A percentile compares a stretch with the other conserved stretches of the same genome.
Conservation (phyloP, 1,140 invertebrate species). For the Carposina sasakii region DNA sequence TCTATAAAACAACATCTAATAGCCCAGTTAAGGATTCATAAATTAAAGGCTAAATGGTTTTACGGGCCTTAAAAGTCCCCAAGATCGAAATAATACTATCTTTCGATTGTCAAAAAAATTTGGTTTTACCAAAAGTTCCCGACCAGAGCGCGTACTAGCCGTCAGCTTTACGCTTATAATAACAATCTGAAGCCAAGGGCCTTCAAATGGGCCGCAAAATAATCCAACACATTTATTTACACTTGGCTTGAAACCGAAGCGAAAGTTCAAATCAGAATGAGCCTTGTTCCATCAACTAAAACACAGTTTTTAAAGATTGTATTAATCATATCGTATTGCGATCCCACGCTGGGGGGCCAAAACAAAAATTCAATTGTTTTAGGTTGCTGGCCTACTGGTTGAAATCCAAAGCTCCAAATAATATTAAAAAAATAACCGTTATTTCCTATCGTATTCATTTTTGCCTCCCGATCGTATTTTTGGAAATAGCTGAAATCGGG, state of each 20-base stretch:
- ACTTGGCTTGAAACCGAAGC: conserved; percentile 36
- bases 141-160: no score
- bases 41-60: conserved; percentile 36
- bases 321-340: conserved; percentile 27
- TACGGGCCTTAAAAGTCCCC: conserved; percentile 32
- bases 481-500: conserved; percentile 24
- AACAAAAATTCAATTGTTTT: conserved; percentile 39
- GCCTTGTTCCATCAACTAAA: conserved; percentile 31
- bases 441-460: conserved; percentile 32
- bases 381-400: conserved; percentile 20
- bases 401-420: conserved; percentile 11
- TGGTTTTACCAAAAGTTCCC: no score
- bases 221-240: conserved; percentile 37
- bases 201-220: no score
- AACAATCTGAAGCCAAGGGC: no score
- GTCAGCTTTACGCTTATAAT: no score
- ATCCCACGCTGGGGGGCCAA: conserved; percentile 24
- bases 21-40: conserved; percentile 27
- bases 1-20: conserved; percentile 6
- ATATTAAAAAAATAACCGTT: conserved; percentile 5
- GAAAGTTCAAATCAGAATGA: conserved; percentile 43
- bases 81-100: conserved; percentile 27
- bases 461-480: conserved; percentile 35
- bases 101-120: conserved; percentile 58
- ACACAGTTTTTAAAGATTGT: conserved; percentile 18